Base-by-base conservation (phyloP, 1,140 invertebrate genomes). In the Wiebesia pumilae region DNA sequence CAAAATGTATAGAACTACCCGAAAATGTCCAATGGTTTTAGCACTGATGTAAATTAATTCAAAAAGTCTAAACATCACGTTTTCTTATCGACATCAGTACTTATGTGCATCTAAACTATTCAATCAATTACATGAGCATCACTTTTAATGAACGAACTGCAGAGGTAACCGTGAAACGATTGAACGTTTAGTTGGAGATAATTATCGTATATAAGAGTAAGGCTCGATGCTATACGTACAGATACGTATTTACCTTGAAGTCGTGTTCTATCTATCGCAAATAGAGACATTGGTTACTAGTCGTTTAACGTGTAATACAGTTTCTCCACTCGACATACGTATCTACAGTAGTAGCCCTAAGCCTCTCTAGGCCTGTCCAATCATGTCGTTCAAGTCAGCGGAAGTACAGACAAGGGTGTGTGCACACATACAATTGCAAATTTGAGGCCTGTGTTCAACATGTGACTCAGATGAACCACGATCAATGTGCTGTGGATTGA, bases 151-250 rank as follows among this genome's bases (percentile, higher is more conserved):
- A 79, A 51, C 47, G 58, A 79, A 58, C 16, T 35, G 67, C 30
- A n/a, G 51, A 54, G 51, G 51, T 19, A 54, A 19, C 3, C 16
- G 10, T 6, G 58, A 62, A 62, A 62, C 3, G 21, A 62, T 24
- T 33, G 21, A 82, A 33, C 47, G 67, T 73, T 82, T 82, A 82
- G 43, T 30, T 24, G 1, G 16, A 21, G 81, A 82, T 71, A 82
- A 82, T 73, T 82, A 33, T 82, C 38, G 27, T 19, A 35, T 82
- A 33, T 47, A 71, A 82, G 19, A 21, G 67, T 30, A 21, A 47
- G 3, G 16, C 65, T 27, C 16, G 30, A 71, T 27, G 1, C 0
- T 35, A 35, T 30, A 10, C 30, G 3, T 38, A 24, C 24, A 12
- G 2, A 27, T n/a, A 16, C 69, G 69, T 35, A 38, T 38, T 38